Base-by-base conservation (phyloP, 2,113 vertebrate species). In the Gorsachius goisagi region DNA sequence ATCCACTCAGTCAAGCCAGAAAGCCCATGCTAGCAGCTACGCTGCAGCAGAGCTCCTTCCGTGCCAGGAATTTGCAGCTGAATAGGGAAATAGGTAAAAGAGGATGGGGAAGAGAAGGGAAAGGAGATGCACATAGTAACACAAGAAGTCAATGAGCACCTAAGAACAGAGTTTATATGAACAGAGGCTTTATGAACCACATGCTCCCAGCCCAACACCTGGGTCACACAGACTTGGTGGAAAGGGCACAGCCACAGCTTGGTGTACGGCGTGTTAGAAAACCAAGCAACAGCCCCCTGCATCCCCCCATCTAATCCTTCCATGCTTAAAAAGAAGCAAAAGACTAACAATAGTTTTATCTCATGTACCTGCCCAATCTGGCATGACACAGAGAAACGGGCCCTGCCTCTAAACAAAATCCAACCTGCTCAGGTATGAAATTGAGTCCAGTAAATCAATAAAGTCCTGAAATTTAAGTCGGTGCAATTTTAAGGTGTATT, bases 401-500 rank as follows among this genome's bases (percentile, higher is more conserved):
- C 53, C 60, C 83, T 96, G 75, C 50, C 58, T 85, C 67, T 60
- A 82, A 47, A 94, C 39, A 95, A 85, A 93, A 79, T 16, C 39
- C 67, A 86, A 39, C 26, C 53, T 73, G 49, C 39, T 93, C 30
- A 0, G 15, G 72, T 37, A 73, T 64, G 62, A 89, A 88, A 97
- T 73, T 56, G 67, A 84, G 81, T 66, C 58, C 76, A 60, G 79
- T 39, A 82, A 93, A 85, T 63, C 78, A 85, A 50, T 73, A 44
- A 67, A 56, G 39, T 35, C 41, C 79, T 59, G 53, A 56, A 88
- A 92, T 90, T 44, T 56, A 82, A 80, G 59, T 49, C 6, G 0
- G 62, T 88, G 45, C 9, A 64, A 88, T 89, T 93, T 94, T 75
- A 80, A 92, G 83, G 66, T 47, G 32, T 69, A 80, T 68, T 94